Evolutionary conservation across 2,113 vertebrate genomes (phyloP).

Genomic region (Syngnathus typhle): DNA sequence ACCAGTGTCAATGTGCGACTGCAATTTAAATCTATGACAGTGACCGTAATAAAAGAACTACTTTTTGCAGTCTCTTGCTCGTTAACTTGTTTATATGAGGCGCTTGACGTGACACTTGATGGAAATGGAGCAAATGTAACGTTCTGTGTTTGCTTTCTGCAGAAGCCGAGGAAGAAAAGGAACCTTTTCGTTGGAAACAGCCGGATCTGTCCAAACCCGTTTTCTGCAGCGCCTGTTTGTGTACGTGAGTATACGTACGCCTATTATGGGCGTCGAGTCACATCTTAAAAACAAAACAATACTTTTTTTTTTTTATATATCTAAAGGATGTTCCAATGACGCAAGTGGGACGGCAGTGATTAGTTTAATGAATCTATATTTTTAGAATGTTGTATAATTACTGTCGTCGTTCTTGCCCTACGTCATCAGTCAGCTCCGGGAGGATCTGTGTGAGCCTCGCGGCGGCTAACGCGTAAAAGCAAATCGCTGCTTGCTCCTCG

Average conservation of each 20-base stretch:
- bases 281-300: not conserved
- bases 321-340: no score
- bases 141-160: not conserved
- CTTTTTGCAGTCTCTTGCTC: slow-evolving; percentile 57
- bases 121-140: not conserved
- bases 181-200: not conserved
- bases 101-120: not conserved
- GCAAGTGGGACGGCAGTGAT: not conserved
- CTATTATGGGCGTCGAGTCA: not conserved
- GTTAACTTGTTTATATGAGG: slow-evolving; percentile 23
- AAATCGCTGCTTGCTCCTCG: slow-evolving; percentile 10
- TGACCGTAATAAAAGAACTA: slow-evolving; percentile 67
- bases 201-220: not conserved
- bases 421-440: slow-evolving; percentile 50
- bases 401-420: slow-evolving; percentile 29
- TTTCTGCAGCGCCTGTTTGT: not conserved
- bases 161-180: not conserved
- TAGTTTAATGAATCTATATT: not conserved
- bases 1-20: slow-evolving; percentile 54
- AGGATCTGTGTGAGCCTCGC: slow-evolving; percentile 26
- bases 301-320: not conserved
- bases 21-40: slow-evolving; percentile 62
- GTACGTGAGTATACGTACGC: slow-evolving; percentile 41
- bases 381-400: slow-evolving; percentile 35
- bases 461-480: slow-evolving; percentile 23